Conservation (phyloP, 2,888 invertebrate genomes). For the Caenorhabditis sulstoni region DNA sequence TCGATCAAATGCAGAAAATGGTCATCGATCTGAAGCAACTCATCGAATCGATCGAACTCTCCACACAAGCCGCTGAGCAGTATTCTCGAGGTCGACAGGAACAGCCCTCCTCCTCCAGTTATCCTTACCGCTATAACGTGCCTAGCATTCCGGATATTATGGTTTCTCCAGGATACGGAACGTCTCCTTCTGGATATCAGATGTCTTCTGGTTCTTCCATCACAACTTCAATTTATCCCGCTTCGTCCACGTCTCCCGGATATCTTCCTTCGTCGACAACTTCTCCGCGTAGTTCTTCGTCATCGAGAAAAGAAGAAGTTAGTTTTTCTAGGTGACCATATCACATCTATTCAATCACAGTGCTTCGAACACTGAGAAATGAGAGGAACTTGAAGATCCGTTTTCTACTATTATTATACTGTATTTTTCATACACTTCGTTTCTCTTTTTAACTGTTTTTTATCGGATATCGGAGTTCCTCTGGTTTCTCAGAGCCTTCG, state of each 20-base stretch:
- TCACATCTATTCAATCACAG: too few species aligned
- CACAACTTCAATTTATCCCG: neutral
- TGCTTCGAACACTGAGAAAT: too few species aligned
- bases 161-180: too few species aligned
- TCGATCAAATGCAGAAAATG: slow-evolving; percentile 40
- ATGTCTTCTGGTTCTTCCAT: neutral
- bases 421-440: neutral
- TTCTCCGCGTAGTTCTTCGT: too few species aligned
- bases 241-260: neutral
- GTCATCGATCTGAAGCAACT: slow-evolving; percentile 19
- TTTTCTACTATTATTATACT: neutral
- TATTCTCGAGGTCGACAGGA: too few species aligned
- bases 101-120: neutral
- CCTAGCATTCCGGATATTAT: too few species aligned
- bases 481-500: neutral
- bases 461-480: neutral
- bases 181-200: too few species aligned
- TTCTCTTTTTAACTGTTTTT: neutral
- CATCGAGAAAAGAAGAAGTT: too few species aligned
- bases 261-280: too few species aligned
- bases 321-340: too few species aligned
- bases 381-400: too few species aligned
- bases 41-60: neutral
- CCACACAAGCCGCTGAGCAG: neutral
- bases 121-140: too few species aligned